Base-by-base conservation (phyloP, 1,140 invertebrate genomes). In the Bombus consobrinus region DNA sequence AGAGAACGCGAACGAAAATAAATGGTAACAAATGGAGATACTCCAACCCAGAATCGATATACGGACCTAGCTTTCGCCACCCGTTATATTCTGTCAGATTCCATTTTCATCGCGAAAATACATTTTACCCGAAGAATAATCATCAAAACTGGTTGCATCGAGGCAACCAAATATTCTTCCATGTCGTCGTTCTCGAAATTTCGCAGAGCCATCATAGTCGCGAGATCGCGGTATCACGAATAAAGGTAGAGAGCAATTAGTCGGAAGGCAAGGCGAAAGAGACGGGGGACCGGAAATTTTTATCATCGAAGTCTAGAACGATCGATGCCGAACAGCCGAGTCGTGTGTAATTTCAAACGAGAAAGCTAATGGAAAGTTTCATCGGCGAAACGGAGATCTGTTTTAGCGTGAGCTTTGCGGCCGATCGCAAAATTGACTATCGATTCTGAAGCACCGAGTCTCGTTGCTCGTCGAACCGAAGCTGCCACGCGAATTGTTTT, bases 291-390 rank as follows among this genome's bases (percentile, higher is more conserved):
- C 12, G 57, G 53, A 57, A 76, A 68, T 57, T 53, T 66, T 66
- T 68, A 47, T 47, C 32, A n/a, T 32, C 43, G 10, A 32, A 10
- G n/a, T 15, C 13, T 4, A 10, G 18, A 18, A 47, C 37, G 25
- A 37, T 69, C 37, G 47, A 71, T 83, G 22, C 28, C 18, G 32
- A 13, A 9, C 10, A 13, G 8, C 4, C n/a, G 13, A 43, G 34
- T 41, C 43, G 41, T 34, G 74, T 59, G 62, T 71, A 83, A 83
- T 78, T 78, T 59, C 39, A 88, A 88, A 88, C 87, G 47, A 82
- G 87, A 59, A 88, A 79, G 85, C 74, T 89, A 86, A 88, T 89
- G 78, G 87, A 89, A 89, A 88, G 83, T 89, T 86, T 85, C 59
- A 79, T 89, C 75, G 69, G 69, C 18, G 87, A 64, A 88, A 79